Evolutionary conservation across 2,797 vertebrate species (phyloP), one percentile per base, ranked within the genome.

Genomic region (Perodicticus potto): DNA sequence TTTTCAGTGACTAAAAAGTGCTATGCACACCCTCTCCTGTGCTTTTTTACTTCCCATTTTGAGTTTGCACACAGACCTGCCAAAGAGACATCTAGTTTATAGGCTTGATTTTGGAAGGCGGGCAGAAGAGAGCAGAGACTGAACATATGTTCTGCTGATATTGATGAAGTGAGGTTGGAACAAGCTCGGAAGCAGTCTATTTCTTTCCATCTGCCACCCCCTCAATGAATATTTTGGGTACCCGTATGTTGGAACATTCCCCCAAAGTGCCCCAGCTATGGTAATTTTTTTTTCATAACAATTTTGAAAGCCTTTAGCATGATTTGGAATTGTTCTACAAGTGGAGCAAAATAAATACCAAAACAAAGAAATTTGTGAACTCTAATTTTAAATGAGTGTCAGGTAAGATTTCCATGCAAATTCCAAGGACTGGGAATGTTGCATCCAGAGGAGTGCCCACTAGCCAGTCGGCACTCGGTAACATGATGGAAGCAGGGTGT

Each of bases 141-240:
- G 29, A 96, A 67, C 94, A 94, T 96, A 86, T 96, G 94, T 78
- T 97, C 67, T n/a, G 8, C 55, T 95, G 95, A 77, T 91, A 95
- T 32, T 49, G 95, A 92, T 78, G 80, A 89, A 95, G 17, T 43
- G 73, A 87, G 9, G n/a, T 40, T 90, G 84, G 78, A 85, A 59
- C 43, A 67, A 88, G 43, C 55, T 92, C 49, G 85, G 63, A 93
- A 92, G 63, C 43, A 25, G 22, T 65, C 70, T 95, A 8, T 78
- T 95, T 95, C 80, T 90, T 63, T 77, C 53, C 20, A 95, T 9
- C 76, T 94, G 72, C 89, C 73, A 93, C 86, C 83, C 59, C 67
- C 80, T 82, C 80, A 16, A 34, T 76, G 72, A 78, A 43, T 93
- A 96, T 96, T 94, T 91, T 82, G 67, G 45, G 88, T 81, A 61